A percentile compares a stretch with the other conserved stretches of the same genome.
These are phyloP conservation scores for Butorides virescens DNA, from an alignment of 2,113 vertebrate genomes.

Conservation along the genomic window DNA sequence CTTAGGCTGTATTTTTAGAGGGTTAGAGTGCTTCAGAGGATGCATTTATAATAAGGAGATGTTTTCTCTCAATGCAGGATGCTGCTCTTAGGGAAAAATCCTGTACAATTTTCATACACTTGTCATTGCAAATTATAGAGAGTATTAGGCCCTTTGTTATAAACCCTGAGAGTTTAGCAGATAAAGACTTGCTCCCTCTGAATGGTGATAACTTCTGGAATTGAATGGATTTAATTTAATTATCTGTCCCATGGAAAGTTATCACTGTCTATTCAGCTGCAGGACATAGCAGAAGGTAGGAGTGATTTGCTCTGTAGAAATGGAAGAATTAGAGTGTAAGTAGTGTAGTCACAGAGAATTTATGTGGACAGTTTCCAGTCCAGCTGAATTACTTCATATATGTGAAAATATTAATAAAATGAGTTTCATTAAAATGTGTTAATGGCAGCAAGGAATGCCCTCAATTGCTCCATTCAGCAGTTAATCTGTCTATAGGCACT, in stretches of 20 bases:
- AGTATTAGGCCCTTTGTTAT: background rate
- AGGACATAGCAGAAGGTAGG: background rate
- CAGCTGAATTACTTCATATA: background rate
- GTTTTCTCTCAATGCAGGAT: background rate
- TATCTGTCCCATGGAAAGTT: background rate
- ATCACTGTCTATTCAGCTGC: background rate
- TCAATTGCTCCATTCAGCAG: background rate
- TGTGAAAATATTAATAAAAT: background rate
- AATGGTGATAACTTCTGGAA: background rate
- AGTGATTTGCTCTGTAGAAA: background rate
- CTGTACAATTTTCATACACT: background rate
- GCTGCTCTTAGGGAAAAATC: background rate
- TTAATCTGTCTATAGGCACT: background rate
- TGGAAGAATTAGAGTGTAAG: background rate
- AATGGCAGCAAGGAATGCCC: background rate
- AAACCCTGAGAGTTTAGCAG: background rate
- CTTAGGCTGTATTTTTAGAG: conserved; percentile 30
- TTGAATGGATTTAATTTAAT: conserved; percentile 11
- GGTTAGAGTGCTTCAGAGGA: conserved; percentile 3
- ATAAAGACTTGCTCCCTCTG: background rate
- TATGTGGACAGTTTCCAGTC: background rate
- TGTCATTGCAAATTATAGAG: background rate
- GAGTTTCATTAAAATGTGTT: background rate
- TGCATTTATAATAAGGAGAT: background rate
- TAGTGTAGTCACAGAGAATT: background rate